phyloP scores from a whole-genome alignment of 2,113 vertebrate species.

The Epinephelus cyanopodus region DNA sequence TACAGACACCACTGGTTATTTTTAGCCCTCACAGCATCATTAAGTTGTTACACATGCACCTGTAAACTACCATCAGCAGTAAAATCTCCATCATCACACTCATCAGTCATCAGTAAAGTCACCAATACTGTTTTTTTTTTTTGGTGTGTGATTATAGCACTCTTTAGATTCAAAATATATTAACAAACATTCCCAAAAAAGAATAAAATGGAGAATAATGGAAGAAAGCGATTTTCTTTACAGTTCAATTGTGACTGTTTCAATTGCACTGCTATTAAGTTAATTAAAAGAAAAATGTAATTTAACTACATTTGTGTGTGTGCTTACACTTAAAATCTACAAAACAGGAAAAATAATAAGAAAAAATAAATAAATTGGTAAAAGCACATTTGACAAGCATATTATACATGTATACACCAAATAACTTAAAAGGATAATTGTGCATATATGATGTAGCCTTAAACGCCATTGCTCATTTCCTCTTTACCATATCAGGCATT shows the following conservation, averaged over 20 bases:
- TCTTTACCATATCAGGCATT: not conserved
- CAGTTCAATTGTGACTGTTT: not conserved
- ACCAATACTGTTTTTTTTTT: not conserved
- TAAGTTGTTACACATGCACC: not conserved
- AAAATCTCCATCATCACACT: not conserved
- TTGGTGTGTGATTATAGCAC: no score
- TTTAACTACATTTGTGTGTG: not conserved
- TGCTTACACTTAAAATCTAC: not conserved
- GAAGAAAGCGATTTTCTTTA: not conserved
- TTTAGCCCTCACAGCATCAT: not conserved
- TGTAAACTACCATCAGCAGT: not conserved
- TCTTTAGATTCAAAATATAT: not conserved
- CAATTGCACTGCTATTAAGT: not conserved
- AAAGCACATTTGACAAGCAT: not conserved
- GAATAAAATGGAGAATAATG: not conserved
- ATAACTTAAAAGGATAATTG: not conserved
- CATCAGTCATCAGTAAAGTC: conserved; percentile 18
- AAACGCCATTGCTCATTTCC: not conserved
- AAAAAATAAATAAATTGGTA: not conserved
- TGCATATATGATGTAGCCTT: not conserved
- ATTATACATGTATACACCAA: no score
- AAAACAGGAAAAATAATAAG: not conserved
- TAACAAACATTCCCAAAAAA: not conserved
- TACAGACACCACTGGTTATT: not conserved
- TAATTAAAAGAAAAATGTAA: not conserved